These are phyloP conservation scores for Xenops minutus DNA, from an alignment of 2,797 vertebrate species.

Conservation along the genomic window DNA sequence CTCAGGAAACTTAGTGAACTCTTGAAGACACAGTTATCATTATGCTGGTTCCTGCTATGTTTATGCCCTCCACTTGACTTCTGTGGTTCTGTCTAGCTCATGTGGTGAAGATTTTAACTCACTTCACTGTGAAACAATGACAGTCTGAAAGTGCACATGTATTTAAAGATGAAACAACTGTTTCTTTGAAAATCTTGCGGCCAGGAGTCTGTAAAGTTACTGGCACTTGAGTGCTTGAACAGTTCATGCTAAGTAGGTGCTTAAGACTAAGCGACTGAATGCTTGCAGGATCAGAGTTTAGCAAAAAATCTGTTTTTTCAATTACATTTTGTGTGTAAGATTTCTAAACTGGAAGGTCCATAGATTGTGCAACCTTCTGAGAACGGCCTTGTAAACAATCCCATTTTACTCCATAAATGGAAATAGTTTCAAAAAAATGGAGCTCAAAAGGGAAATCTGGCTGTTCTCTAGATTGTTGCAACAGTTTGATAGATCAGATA, in stretches of 20 bases:
- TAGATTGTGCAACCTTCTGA: neutral
- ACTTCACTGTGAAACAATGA: neutral
- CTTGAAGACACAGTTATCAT: neutral
- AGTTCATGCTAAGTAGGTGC: neutral
- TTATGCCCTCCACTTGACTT: neutral
- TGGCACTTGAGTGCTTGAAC: neutral
- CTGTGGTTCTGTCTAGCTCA: neutral
- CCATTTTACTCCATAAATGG: neutral
- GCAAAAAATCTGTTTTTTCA: neutral
- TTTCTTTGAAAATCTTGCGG: neutral
- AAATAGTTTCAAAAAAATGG: neutral
- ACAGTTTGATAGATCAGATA: neutral
- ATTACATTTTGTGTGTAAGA: neutral
- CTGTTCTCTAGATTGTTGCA: neutral
- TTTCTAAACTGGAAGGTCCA: neutral
- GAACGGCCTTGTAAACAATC: neutral
- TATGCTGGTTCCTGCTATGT: neutral
- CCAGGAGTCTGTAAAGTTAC: neutral
- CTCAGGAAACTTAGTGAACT: constrained; percentile 8
- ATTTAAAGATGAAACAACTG: neutral
- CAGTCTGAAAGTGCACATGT: neutral
- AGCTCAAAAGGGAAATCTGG: neutral
- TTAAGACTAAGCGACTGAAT: neutral
- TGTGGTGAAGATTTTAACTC: neutral
- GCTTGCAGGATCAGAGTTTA: neutral